phyloP scores from a whole-genome alignment of 2,113 vertebrate genomes.

The Hydrochoerus hydrochaeris region DNA sequence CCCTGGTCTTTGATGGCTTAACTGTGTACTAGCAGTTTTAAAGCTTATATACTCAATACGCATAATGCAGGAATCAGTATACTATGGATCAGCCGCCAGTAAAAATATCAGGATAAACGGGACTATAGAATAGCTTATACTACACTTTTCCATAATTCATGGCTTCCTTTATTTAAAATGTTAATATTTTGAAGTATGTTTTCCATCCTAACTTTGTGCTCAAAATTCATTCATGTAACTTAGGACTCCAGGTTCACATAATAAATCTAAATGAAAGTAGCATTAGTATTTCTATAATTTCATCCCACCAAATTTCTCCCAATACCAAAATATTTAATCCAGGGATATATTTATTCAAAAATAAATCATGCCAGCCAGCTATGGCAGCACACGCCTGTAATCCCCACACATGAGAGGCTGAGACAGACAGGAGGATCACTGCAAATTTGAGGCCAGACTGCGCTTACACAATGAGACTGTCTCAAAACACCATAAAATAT shows the following conservation, averaged over 20 bases:
- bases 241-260: not conserved
- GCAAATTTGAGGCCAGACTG: not conserved
- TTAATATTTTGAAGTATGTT: constrained; percentile 13
- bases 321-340: constrained; percentile 50
- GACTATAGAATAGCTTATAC: not conserved
- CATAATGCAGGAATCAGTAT: not conserved
- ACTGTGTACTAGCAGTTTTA: not conserved
- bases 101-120: constrained; percentile 39
- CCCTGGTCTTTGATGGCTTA: not conserved
- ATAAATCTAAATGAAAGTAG: not conserved
- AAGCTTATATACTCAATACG: not conserved
- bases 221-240: constrained; percentile 15
- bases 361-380: not conserved
- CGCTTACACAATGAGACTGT: not conserved
- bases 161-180: constrained; percentile 32
- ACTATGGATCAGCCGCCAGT: not conserved
- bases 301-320: not conserved
- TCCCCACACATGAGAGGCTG: not conserved
- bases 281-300: constrained; percentile 14
- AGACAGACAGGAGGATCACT: not conserved
- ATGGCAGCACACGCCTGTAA: not conserved
- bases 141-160: not conserved
- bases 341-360: constrained; percentile 45
- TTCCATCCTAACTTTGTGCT: constrained; percentile 33
- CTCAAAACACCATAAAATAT: not conserved